These are phyloP conservation scores for Protodeltote pygarga DNA, from an alignment of 2,888 invertebrate genomes.

Conservation along the genomic window DNA sequence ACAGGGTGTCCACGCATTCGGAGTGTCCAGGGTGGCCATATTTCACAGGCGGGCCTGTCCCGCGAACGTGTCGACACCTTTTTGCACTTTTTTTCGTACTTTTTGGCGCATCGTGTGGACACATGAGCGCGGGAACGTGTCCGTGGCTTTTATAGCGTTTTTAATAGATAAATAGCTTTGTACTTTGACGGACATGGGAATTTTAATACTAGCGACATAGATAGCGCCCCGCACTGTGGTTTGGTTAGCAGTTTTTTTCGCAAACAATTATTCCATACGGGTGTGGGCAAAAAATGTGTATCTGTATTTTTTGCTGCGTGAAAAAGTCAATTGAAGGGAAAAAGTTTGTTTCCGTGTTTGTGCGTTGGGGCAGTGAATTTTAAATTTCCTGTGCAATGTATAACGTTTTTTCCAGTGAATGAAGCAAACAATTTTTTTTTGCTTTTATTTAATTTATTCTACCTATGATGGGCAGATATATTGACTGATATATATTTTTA, in stretches of 20 bases:
- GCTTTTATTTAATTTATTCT: too few species aligned
- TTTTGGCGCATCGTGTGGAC: constrained; percentile 59
- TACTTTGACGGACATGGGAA: constrained; percentile 57
- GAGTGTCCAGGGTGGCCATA: constrained; percentile 62
- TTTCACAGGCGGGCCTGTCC: constrained; percentile 65
- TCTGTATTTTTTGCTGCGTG: constrained; percentile 27
- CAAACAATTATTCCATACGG: constrained; percentile 25
- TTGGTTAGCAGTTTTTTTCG: constrained; percentile 9
- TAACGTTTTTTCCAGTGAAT: not conserved
- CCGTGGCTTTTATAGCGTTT: constrained; percentile 60
- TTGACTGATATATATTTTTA: too few species aligned
- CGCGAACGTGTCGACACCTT: constrained; percentile 68
- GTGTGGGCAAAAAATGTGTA: constrained; percentile 28
- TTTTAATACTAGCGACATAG: constrained; percentile 54
- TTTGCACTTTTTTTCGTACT: constrained; percentile 56
- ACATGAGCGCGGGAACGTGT: constrained; percentile 57
- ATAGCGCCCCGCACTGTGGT: constrained; percentile 27
- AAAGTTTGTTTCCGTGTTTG: constrained; percentile 15
- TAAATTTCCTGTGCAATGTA: not conserved
- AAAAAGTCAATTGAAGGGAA: constrained; percentile 33
- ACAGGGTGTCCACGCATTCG: constrained; percentile 56
- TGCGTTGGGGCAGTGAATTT: constrained; percentile 11
- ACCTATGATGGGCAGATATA: too few species aligned
- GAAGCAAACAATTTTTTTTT: not conserved
- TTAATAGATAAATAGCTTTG: constrained; percentile 68